Base-by-base conservation (phyloP, 2,797 vertebrate species). In the Microtus californicus region DNA sequence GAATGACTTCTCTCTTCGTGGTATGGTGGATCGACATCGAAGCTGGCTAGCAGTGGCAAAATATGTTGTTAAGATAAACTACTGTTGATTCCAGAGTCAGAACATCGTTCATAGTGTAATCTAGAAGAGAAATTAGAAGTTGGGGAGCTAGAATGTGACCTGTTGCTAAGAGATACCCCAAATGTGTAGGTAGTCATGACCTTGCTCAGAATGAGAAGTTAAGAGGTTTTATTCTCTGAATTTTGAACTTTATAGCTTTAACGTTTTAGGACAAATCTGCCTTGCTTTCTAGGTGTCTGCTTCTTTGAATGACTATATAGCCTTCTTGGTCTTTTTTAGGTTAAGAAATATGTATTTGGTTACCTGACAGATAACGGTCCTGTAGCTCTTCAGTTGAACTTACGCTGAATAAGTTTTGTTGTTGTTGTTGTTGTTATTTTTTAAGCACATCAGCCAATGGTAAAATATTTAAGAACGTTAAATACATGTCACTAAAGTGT, bases 171-270 rank as follows among this genome's bases (percentile, higher is more conserved):
- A 89, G 40, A 77, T 7, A 37, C 83, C 87, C 15, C 85, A 91
- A 83, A 82, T 11, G 19, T 25, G 9, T 25, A 67, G 63, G 15
- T 86, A 56, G 7, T 51, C 71, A 56, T 89, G 29, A 88, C 11
- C 48, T 71, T 77, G 4, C 37, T 87, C 27, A 63, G 37, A 56
- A 89, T 80, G 91, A 93, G 40, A 95, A 91, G 88, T n/a, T 77
- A 61, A 77, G 94, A 45, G 14, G 54, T 81, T 76, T 23, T 29
- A 0, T 14, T 76, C 61, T 81, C 25, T 92, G 61, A 67, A 93
- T 80, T 95, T 91, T 90, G 59, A 90, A 80, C 83, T 87, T 73
- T 23, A 63, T 31, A 87, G 7, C 67, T 92, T 61, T 88, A 74
- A 63, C 61, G 83, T 63, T 77, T 83, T 87, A 92, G 23, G 7